Base-by-base conservation (phyloP, 2,797 vertebrate species). In the Helostoma temminkii region DNA sequence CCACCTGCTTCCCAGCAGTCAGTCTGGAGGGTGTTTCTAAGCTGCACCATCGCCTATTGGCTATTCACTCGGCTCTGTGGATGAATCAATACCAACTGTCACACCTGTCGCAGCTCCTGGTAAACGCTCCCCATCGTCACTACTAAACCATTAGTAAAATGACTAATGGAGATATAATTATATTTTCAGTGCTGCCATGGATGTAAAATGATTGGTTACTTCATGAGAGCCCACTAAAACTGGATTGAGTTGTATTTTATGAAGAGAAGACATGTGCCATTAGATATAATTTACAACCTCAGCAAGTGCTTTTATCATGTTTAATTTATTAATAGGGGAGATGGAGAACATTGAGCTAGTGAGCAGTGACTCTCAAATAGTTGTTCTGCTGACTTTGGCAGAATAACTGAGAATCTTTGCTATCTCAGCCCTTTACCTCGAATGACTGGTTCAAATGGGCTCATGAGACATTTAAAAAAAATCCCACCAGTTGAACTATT, bases 1-100 rank as follows among this genome's bases (percentile, higher is more conserved):
- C 88, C 92, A 93, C 91, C 92, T 94, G 93, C 92, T 92, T 82
- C 85, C 87, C 87, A 89, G 87, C 91, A 88, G 88, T 87, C 83
- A 72, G 77, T 88, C 88, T 85, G 66, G 76, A 85, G 86, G 89
- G 81, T 76, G 83, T 81, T 86, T 74, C 82, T 80, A 70, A 85
- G 85, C 81, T 78, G 62, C 56, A 67, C 55, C 72, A 74, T 82
- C 15, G 41, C 72, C 80, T 74, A 80, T 84, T 82, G 81, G 80
- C 84, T 57, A 61, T 76, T 79, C 82, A 74, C 74, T 46, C 59
- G 2, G 39, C 66, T 82, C 64, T 55, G 49, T 25, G 47, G 73
- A 84, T 77, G 85, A 90, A 88, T 92, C 89, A 83, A 82, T 89
- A 89, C 81, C 80, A 87, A 91, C 83, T 70, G 86, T 81, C 88